Evolutionary conservation across 1,140 invertebrate species (phyloP), one percentile per base, ranked within the genome.

Genomic region (Lepidurus couesii): DNA sequence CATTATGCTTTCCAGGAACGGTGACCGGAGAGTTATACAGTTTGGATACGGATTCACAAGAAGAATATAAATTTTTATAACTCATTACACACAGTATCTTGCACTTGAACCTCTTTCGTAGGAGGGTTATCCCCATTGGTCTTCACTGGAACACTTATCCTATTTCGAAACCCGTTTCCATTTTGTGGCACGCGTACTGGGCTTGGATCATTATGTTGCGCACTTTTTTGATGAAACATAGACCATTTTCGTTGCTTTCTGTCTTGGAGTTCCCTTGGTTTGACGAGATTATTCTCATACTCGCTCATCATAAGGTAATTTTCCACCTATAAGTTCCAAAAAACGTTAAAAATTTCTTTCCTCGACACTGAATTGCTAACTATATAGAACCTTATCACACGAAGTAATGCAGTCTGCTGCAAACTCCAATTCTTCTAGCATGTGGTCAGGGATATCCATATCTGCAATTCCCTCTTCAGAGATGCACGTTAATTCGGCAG

Each of bases 301-400:
- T 95, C 93, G 80, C 91, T 93, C 47, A 94, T 87, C 92, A 95
- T 93, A 80, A 95, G 85, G 84, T 93, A 94, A 85, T 95, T 93
- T 84, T 94, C 92, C 43, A 90, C 89, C 86, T 89, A 84, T 34
- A 4, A 4, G 34, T 73, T 82, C 81, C 77, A 79, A 73, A 78
- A 81, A 47, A 24, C 8, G 47, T 13, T 76, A 75, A 78, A 79
- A 80, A n/a, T 81, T 79, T 76, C 74, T 79, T 53, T 82, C 79
- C 44, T 80, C 80, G 43, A 79, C 80, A n/a, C 77, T 77, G 13
- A 80, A 75, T 0, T 82, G 77, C 73, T 77, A 81, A 75, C 80
- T 80, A 44, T 80, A 44, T 74, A 34, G 34, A 34, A 81, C 92
- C 87, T 94, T 94, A 86, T 94, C 93, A 85, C 93, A 95, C 42